Conservation (phyloP, 1,140 invertebrate genomes). For the Dendrolimus punctatus region DNA sequence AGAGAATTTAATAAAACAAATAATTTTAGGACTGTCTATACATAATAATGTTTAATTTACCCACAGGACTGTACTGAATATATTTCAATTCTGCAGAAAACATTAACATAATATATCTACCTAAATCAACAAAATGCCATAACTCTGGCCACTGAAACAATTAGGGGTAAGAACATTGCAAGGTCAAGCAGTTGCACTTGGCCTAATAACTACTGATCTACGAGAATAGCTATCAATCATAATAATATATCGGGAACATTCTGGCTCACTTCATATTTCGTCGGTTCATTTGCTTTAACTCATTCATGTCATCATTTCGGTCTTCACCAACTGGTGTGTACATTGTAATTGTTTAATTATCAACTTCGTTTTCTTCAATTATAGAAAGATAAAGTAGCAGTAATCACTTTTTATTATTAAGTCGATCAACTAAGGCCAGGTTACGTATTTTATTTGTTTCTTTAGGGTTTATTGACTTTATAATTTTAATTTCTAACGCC, state of each 20-base stretch:
- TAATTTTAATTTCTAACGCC: no score
- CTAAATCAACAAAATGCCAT: slow-evolving; percentile 29
- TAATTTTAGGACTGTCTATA: no score
- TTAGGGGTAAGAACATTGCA: slow-evolving; percentile 41
- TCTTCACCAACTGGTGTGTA: slow-evolving; percentile 17
- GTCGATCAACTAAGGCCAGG: no score
- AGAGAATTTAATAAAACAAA: no score
- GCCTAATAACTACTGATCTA: slow-evolving; percentile 45
- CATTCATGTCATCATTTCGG: slow-evolving; percentile 5
- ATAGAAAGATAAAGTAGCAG: not conserved
- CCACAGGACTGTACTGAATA: no score
- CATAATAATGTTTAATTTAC: no score
- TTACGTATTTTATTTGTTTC: no score
- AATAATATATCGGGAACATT: slow-evolving; percentile 22
- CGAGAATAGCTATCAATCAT: slow-evolving; percentile 54
- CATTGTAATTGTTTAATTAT: slow-evolving; percentile 4
- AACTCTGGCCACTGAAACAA: slow-evolving; percentile 33
- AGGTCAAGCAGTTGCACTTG: slow-evolving; percentile 41
- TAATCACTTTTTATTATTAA: no score
- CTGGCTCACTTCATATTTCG: slow-evolving; percentile 13
- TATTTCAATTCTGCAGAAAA: no score
- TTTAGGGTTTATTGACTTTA: no score
- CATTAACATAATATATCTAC: no score
- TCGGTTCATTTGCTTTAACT: slow-evolving; percentile 19
- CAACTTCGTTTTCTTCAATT: slow-evolving; percentile 1